Evolutionary conservation across 2,797 vertebrate species (phyloP), one percentile per base, ranked within the genome.

Genomic region (Adrianichthys oophorus): DNA sequence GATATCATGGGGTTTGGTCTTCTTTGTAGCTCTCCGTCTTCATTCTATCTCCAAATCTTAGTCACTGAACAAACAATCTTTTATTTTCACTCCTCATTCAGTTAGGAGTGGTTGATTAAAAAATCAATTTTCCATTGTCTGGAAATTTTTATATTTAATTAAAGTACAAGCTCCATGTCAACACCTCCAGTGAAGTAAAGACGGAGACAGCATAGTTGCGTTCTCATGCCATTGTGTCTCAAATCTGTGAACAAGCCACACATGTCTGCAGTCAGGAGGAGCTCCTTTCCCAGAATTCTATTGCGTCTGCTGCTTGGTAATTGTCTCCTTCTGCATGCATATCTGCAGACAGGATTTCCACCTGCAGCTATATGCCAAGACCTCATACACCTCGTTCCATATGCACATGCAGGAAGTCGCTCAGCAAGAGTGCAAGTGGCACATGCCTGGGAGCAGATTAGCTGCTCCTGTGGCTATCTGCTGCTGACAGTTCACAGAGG

Each of bases 401-500:
- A 64, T 66, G 68, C 49, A 75, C 48, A 62, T 37, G 61, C 73
- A 84, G 83, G 88, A 90, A 88, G 85, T 78, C 63, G 60, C 84
- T 84, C 85, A 88, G 76, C 53, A 75, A 90, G 82, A 89, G 83
- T 85, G 73, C 78, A 85, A 89, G 83, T 83, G 87, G 87, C 85
- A 85, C 70, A 85, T 76, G 74, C 78, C 80, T 80, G 79, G 76
- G 84, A 85, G 81, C 78, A 85, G 88, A 92, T 90, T 91, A 91
- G 80, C 79, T 57, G 74, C 85, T 87, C 65, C 69, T 83, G 85
- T 86, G 80, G 85, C 88, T 89, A 91, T 92, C 90, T 87, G 84
- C 80, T 90, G 91, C 80, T 91, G 90, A 92, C 89, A 91, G 91
- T 90, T 92, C 89, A 90, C 92, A 92, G 85, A 86, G 89, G 76